These are phyloP conservation scores for Drosophila biarmipes DNA, from an alignment of 1,140 invertebrate genomes.

Conservation along the genomic window DNA sequence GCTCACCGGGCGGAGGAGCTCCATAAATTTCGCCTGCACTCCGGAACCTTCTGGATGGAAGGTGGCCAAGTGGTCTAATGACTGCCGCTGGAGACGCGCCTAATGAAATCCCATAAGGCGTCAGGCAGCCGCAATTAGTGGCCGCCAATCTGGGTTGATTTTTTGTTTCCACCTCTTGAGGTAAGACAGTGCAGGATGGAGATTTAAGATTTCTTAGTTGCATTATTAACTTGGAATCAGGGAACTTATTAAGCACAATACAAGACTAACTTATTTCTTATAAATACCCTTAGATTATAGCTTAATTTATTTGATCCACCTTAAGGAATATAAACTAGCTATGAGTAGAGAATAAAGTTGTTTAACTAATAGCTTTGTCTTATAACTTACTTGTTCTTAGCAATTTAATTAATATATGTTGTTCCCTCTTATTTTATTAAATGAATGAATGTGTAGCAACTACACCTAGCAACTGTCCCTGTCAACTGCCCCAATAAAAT, in stretches of 20 bases:
- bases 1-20: slow-evolving; percentile 7
- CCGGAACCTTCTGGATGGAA: slow-evolving; percentile 17
- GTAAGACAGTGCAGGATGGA: neutral
- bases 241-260: neutral
- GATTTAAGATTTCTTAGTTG: neutral
- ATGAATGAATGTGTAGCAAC: too few relatives aligned
- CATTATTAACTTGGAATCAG: neutral
- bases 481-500: neutral
- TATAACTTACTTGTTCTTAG: too few relatives aligned
- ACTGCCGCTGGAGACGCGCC: slow-evolving; percentile 27
- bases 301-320: too few relatives aligned
- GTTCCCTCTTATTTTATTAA: too few relatives aligned
- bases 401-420: too few relatives aligned
- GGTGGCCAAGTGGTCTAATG: slow-evolving; percentile 35
- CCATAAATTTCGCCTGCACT: slow-evolving; percentile 39
- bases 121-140: slow-evolving; percentile 33
- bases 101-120: slow-evolving; percentile 48
- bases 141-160: slow-evolving; percentile 30
- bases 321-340: too few relatives aligned
- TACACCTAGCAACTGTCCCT: too few relatives aligned
- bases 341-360: too few relatives aligned
- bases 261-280: too few relatives aligned
- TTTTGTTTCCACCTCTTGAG: neutral
- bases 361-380: too few relatives aligned
- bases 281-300: neutral